Evolutionary conservation across 2,888 invertebrate species (phyloP), one percentile per base, ranked within the genome.

Genomic region (Spisula subtruncata): DNA sequence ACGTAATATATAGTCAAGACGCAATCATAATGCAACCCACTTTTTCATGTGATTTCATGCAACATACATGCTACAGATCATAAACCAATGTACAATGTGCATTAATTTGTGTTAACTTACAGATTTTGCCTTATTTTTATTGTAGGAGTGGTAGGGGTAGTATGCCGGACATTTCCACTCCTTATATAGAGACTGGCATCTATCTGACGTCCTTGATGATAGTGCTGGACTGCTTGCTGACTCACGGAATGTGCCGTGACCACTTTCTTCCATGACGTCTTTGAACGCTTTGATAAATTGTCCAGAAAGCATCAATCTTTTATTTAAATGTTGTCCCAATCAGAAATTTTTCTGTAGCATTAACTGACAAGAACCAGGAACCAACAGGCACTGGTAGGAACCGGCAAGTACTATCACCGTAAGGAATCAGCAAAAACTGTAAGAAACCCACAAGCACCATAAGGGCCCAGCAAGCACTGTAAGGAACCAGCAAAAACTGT

Each of bases 181-280:
- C 25, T 92, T 90, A 80, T 94, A 94, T 41, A 94, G 85, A 32
- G 94, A 94, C 54, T 92, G 91, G 82, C 94, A 94, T n/a, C 94
- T 86, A 46, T 89, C 89, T 18, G 88, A 85, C 2, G 83, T 46
- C 46, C 66, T 56, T 29, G 87, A 71, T 29, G 87, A 71, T 16
- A 85, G 46, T 4, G 66, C 25, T 2, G 51, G 81, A 4, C 60
- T 81, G n/a, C 85, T 81, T 0, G 84, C 60, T 0, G 80, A 48
- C 75, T 89, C 90, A 85, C 83, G 86, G 51, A 85, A 92, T 81
- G 90, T 92, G 54, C 86, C 85, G 81, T 92, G 92, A 46, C 90
- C 89, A 10, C 88, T 51, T 29, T 91, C 90, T 54, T 88, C 90
- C 92, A 92, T 92, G 32, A 16, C 75, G 14, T 75, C 75, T 75